Percentiles rank a stretch among this genome's conserved stretches.
phyloP scores from a whole-genome alignment of 2,888 invertebrate genomes.

The Baronia brevicornis region DNA sequence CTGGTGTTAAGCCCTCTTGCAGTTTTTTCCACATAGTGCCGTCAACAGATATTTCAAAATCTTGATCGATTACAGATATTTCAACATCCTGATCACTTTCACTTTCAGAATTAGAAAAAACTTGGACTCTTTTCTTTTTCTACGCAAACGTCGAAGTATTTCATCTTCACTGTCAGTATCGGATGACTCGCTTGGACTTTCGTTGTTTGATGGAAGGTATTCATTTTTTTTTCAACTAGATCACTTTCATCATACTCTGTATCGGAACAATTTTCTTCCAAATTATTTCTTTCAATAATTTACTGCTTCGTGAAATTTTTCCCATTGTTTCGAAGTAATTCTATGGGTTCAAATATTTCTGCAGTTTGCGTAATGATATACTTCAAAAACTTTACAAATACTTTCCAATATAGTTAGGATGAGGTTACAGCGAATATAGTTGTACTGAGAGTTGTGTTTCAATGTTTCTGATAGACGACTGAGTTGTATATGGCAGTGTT shows the following conservation, averaged over 20 bases:
- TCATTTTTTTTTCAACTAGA: neutral
- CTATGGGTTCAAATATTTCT: neutral
- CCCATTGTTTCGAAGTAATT: neutral
- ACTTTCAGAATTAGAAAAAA: no score
- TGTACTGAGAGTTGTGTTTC: no score
- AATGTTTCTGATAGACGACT: conserved; percentile 1
- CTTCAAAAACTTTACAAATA: neutral
- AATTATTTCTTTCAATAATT: conserved; percentile 1
- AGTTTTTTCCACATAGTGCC: neutral
- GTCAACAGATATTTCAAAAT: neutral
- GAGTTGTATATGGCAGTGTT: conserved; percentile 1
- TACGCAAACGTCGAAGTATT: neutral
- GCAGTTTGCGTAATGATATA: neutral
- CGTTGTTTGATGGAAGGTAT: conserved; percentile 1
- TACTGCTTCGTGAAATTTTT: neutral
- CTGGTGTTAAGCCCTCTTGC: neutral
- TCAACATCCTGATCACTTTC: no score
- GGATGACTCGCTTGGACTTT: neutral
- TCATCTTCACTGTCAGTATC: neutral
- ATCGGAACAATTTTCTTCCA: neutral
- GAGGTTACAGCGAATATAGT: neutral
- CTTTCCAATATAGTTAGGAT: neutral
- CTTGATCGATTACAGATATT: no score
- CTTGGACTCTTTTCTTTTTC: neutral
- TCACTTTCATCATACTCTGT: neutral